Evolutionary conservation across 2,113 vertebrate species (phyloP).

Genomic region (Sigmodon hispidus): DNA sequence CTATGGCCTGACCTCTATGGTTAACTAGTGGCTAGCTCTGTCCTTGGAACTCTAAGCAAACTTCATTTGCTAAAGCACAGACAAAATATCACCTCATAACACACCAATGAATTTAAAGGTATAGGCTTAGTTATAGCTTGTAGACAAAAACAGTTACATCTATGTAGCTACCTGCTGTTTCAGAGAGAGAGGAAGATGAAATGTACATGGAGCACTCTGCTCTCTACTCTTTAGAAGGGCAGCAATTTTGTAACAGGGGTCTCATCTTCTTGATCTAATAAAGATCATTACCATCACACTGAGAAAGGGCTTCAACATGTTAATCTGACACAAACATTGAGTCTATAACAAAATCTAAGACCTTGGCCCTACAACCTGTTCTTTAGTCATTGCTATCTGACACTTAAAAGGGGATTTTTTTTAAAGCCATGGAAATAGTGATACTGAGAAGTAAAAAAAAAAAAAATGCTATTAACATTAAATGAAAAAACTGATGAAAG

Average conservation of each 20-base stretch:
- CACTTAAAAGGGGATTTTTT: not conserved
- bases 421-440: no score
- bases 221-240: not conserved
- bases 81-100: no score
- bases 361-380: not conserved
- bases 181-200: not conserved
- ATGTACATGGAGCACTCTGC: not conserved
- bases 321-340: not conserved
- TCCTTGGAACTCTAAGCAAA: no score
- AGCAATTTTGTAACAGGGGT: not conserved
- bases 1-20: no score
- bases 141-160: not conserved
- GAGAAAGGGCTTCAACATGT: not conserved
- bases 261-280: not conserved
- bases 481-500: not conserved
- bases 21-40: no score
- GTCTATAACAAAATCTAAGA: not conserved
- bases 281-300: not conserved
- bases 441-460: not conserved
- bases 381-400: not conserved
- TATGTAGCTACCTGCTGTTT: no score
- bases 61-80: no score
- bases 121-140: not conserved
- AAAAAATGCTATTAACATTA: not conserved
- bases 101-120: not conserved